Percentiles rank a stretch among this genome's conserved stretches.
These are phyloP conservation scores for Alces alces DNA, from an alignment of 2,113 vertebrate species.

Conservation along the genomic window DNA sequence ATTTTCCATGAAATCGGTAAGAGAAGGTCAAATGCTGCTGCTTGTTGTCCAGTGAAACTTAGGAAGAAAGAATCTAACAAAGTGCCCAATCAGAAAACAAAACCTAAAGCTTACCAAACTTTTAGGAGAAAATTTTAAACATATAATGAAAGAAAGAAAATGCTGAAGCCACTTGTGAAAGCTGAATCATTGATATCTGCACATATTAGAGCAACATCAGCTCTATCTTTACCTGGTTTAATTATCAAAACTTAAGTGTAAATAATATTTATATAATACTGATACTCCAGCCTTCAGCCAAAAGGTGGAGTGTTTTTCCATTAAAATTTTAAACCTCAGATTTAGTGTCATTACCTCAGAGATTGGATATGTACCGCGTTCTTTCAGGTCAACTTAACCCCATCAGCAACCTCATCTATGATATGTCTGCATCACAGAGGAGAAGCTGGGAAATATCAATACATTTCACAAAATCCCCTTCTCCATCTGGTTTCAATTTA, in stretches of 20 bases:
- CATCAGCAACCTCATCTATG: background rate
- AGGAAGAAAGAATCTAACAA: background rate
- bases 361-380: background rate
- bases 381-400: background rate
- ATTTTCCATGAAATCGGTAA: background rate
- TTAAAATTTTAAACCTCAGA: background rate
- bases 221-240: background rate
- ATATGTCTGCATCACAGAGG: background rate
- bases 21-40: background rate
- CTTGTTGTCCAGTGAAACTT: background rate
- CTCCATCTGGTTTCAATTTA: background rate
- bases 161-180: background rate
- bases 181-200: background rate
- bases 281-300: background rate
- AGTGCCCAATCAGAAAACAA: background rate
- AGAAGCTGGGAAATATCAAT: background rate
- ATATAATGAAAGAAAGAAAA: background rate
- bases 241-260: background rate
- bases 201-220: background rate
- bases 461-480: background rate
- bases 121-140: background rate
- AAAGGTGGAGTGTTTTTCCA: background rate
- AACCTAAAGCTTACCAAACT: background rate
- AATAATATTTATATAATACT: background rate
- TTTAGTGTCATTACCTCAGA: background rate